Evolutionary conservation across 2,888 invertebrate genomes (phyloP).

Genomic region (Nasonia oneida): DNA sequence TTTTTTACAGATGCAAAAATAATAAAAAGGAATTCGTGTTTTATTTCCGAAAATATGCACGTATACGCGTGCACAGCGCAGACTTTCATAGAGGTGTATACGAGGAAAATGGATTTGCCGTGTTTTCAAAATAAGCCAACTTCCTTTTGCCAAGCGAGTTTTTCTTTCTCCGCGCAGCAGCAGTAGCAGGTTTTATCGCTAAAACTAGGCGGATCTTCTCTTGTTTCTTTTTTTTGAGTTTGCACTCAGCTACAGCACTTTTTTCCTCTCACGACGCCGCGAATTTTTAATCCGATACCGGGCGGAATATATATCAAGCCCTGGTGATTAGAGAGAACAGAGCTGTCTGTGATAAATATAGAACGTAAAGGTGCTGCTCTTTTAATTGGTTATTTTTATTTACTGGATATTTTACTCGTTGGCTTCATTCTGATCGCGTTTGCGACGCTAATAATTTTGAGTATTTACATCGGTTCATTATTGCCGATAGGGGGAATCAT

Average conservation of each 20-base stretch:
- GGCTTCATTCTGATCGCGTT: neutral
- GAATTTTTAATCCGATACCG: conserved; percentile 53
- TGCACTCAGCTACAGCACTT: conserved; percentile 17
- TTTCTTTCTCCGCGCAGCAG: conserved; percentile 18
- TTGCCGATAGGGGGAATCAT: neutral
- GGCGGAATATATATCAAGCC: conserved; percentile 39
- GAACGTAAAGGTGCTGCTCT: neutral
- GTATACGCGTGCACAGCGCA: neutral
- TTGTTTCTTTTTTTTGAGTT: conserved; percentile 5
- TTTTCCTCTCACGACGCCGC: neutral
- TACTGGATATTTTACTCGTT: neutral
- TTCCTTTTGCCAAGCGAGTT: conserved; percentile 26
- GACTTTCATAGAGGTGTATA: neutral
- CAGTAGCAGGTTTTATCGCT: conserved; percentile 37
- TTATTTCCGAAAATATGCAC: neutral
- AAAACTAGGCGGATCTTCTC: conserved; percentile 12
- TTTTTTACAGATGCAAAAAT: neutral
- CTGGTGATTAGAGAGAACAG: conserved; percentile 15
- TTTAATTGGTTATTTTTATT: neutral
- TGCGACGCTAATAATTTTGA: no score
- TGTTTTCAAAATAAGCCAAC: conserved; percentile 25
- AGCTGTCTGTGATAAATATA: no score
- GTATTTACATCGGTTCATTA: neutral
- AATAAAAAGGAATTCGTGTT: neutral
- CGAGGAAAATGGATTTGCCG: conserved; percentile 8